Percentiles rank a stretch among this genome's conserved stretches.
Evolutionary conservation across 2,113 vertebrate species (phyloP).

Genomic region (Manacus vitellinus): DNA sequence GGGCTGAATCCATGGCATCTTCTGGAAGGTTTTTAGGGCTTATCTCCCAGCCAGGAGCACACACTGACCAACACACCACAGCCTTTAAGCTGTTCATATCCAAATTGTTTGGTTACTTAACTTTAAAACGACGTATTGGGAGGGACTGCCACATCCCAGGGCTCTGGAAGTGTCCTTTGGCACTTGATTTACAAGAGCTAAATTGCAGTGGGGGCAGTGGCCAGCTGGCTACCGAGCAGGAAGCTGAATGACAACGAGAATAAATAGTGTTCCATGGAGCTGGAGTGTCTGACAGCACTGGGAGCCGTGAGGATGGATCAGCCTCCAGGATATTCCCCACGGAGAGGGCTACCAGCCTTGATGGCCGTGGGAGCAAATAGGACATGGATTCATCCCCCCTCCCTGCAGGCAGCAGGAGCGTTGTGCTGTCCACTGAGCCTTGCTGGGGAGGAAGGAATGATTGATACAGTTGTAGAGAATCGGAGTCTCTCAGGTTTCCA

Average conservation of each 20-base stretch:
- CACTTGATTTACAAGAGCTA: background rate
- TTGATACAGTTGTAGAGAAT: background rate
- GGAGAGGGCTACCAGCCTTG: background rate
- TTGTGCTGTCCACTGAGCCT: background rate
- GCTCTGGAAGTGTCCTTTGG: slow-evolving; percentile 22
- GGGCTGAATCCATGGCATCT: background rate
- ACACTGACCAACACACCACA: background rate
- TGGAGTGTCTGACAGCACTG: background rate
- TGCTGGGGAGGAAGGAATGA: background rate
- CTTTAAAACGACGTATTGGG: accelerated
- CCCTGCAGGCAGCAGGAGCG: background rate
- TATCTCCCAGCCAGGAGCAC: background rate
- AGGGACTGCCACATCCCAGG: background rate
- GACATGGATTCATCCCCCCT: background rate
- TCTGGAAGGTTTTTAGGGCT: background rate
- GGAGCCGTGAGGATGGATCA: background rate
- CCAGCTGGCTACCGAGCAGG: slow-evolving; percentile 13
- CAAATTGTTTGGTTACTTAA: background rate
- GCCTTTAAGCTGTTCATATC: background rate
- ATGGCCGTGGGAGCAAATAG: background rate
- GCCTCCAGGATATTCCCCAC: background rate
- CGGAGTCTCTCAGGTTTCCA: background rate
- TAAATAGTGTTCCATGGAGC: background rate
- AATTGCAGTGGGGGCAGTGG: background rate
- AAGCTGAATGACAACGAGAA: background rate